These are phyloP conservation scores for Fragum sueziense DNA, from an alignment of 2,888 invertebrate species.

Conservation along the genomic window DNA sequence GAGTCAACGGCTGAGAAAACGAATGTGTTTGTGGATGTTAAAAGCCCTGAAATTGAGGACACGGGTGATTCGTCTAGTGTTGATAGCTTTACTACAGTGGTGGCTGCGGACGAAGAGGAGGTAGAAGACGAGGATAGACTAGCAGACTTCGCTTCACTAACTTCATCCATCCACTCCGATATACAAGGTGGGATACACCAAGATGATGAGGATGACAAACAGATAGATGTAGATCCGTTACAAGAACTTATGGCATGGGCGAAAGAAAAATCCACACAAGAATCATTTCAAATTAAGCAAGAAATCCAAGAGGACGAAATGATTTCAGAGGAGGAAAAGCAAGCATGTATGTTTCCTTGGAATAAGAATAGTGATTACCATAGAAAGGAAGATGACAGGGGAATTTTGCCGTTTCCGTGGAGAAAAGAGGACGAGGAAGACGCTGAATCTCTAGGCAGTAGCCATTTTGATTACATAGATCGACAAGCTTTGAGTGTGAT, in stretches of 20 bases:
- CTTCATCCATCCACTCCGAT: constrained; percentile 83
- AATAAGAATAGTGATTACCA: constrained; percentile 46
- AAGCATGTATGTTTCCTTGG: constrained; percentile 50
- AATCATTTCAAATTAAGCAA: constrained; percentile 48
- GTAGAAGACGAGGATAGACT: constrained; percentile 85
- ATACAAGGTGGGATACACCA: constrained; percentile 72
- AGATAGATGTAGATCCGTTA: constrained; percentile 48
- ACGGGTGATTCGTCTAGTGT: constrained; percentile 80
- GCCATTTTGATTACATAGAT: constrained; percentile 78
- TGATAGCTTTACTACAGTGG: constrained; percentile 82
- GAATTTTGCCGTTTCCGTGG: constrained; percentile 59
- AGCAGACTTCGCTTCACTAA: constrained; percentile 84
- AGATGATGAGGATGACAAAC: constrained; percentile 54
- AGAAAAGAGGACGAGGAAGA: constrained; percentile 66
- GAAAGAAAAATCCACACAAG: constrained; percentile 61
- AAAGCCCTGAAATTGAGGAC: constrained; percentile 68
- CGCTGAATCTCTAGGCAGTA: constrained; percentile 74
- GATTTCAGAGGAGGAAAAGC: constrained; percentile 33
- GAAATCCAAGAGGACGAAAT: constrained; percentile 50
- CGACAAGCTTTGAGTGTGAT: constrained; percentile 77
- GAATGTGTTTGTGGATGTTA: not conserved
- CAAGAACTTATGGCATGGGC: constrained; percentile 64
- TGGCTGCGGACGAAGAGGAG: constrained; percentile 77
- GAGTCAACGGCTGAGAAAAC: constrained; percentile 8
- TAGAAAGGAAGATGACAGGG: constrained; percentile 50